phyloP scores from a whole-genome alignment of 2,888 invertebrate species.

The Oscheius sp. region DNA sequence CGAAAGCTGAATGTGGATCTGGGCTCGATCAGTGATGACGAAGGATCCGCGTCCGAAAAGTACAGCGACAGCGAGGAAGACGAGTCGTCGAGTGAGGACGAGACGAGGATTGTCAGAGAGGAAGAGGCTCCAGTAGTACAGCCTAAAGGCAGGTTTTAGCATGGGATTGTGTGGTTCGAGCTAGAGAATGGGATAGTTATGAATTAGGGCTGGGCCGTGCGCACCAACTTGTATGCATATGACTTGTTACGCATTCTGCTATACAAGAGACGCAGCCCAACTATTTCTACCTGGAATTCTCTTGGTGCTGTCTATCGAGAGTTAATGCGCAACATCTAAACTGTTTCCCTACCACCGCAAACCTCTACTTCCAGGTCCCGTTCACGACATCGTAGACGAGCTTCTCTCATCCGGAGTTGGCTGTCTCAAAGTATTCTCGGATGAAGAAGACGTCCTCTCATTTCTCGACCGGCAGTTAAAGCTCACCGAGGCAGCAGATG shows the following conservation, averaged over 20 bases:
- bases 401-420: conserved; percentile 1
- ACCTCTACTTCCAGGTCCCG: neutral
- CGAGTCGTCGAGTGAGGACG: neutral
- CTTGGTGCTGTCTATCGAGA: no score
- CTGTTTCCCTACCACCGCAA: no score
- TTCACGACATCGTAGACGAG: neutral
- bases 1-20: neutral
- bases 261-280: no score
- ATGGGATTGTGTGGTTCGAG: no score
- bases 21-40: conserved; percentile 11
- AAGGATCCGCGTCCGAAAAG: conserved; percentile 16
- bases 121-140: no score
- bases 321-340: no score
- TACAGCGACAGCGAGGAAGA: conserved; percentile 15
- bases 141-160: no score
- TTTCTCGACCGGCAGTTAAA: conserved; percentile 46
- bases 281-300: no score
- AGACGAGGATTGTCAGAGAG: neutral
- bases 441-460: neutral
- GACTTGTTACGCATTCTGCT: no score
- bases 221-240: no score
- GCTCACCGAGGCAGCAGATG: conserved; percentile 41
- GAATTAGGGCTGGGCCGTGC: no score
- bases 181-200: no score
- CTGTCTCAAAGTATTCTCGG: neutral